phyloP scores from a whole-genome alignment of 2,888 invertebrate genomes.

The Diarsia rubi region DNA sequence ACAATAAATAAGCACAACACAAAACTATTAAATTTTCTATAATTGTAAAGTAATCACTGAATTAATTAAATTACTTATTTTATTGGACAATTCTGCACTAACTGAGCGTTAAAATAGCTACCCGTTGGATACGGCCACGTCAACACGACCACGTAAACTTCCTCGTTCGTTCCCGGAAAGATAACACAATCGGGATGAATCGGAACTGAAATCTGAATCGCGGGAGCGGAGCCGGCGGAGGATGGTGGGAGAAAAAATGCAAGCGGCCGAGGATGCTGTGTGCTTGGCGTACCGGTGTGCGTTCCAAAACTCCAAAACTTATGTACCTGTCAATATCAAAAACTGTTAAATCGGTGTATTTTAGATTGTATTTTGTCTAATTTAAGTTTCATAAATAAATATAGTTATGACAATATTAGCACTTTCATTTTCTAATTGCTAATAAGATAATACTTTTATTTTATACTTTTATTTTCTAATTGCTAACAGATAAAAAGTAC shows the following conservation, averaged over 20 bases:
- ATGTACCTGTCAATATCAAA: background rate
- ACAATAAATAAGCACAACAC: background rate
- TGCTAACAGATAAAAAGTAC: too few species aligned
- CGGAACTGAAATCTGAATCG: slow-evolving; percentile 35
- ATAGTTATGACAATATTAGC: background rate
- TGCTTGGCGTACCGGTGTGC: background rate
- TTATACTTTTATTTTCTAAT: background rate
- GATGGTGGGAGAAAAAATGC: slow-evolving; percentile 8
- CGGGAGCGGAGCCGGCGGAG: slow-evolving; percentile 16
- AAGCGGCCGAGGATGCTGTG: slow-evolving; percentile 24
- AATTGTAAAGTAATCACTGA: slow-evolving; percentile 18
- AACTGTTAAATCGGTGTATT: background rate
- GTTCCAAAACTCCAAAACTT: slow-evolving; percentile 45
- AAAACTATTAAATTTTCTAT: background rate
- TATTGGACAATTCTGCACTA: background rate
- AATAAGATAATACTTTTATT: too few species aligned
- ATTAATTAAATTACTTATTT: slow-evolving; percentile 8
- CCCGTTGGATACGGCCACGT: slow-evolving; percentile 79
- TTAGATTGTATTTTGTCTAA: too few species aligned
- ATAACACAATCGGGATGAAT: slow-evolving; percentile 71
- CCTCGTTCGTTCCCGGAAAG: slow-evolving; percentile 79
- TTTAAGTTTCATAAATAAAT: background rate
- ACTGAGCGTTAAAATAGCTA: slow-evolving; percentile 27
- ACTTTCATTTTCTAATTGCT: background rate
- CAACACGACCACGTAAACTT: slow-evolving; percentile 83